Evolutionary conservation across 2,888 invertebrate genomes (phyloP).

Genomic region (Monopis laevigella): DNA sequence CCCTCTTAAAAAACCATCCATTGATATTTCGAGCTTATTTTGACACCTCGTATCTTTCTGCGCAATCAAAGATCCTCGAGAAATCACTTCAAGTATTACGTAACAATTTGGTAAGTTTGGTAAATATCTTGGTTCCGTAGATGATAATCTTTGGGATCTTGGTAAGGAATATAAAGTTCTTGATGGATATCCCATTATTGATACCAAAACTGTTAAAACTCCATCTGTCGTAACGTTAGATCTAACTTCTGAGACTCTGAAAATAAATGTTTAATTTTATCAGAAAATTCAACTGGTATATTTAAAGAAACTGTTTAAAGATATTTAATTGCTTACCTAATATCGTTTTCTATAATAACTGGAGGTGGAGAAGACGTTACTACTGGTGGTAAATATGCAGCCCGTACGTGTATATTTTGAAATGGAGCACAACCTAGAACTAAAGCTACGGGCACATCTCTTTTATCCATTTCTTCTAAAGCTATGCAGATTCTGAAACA

Average conservation of each 20-base stretch:
- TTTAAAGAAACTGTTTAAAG: neutral
- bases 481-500: constrained; percentile 71
- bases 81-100: constrained; percentile 68
- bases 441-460: constrained; percentile 65
- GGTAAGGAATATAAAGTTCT: constrained; percentile 36
- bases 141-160: constrained; percentile 42
- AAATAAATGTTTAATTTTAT: constrained; percentile 21
- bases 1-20: constrained; percentile 71
- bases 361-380: neutral
- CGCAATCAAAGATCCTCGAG: constrained; percentile 68
- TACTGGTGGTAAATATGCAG: constrained; percentile 34
- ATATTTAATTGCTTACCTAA: constrained; percentile 5
- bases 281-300: neutral
- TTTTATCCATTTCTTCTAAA: constrained; percentile 69
- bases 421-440: constrained; percentile 67
- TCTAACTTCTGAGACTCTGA: constrained; percentile 54
- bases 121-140: constrained; percentile 41
- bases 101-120: constrained; percentile 60
- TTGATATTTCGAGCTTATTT: constrained; percentile 62
- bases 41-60: constrained; percentile 73
- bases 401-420: constrained; percentile 38
- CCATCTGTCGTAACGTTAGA: constrained; percentile 57
- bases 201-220: constrained; percentile 47
- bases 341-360: neutral
- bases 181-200: constrained; percentile 41